These are phyloP conservation scores for Allobates femoralis DNA, from an alignment of 2,797 vertebrate genomes.

Conservation along the genomic window DNA sequence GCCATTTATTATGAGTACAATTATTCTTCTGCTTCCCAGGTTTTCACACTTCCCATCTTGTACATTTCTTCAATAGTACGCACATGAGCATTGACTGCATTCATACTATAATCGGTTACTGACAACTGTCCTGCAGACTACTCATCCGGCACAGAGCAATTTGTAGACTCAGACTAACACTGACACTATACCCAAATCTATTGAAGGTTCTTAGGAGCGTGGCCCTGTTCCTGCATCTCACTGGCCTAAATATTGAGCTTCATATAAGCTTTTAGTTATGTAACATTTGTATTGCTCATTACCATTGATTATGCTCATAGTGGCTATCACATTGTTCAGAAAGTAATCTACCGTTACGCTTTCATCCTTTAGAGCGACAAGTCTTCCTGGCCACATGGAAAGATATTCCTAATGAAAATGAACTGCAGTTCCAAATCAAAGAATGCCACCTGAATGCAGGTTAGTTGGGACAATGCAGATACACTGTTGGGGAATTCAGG, in stretches of 20 bases:
- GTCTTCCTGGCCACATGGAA: conserved; percentile 99
- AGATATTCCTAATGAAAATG: conserved; percentile 99
- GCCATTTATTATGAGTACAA: background rate
- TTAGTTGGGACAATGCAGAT: conserved; percentile 70
- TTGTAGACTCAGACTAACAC: background rate
- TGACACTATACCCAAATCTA: background rate
- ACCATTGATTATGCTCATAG: background rate
- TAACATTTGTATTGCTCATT: background rate
- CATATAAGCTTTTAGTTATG: background rate
- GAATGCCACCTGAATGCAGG: conserved; percentile 97
- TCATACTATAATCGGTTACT: background rate
- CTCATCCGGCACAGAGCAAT: background rate
- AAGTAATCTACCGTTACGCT: conserved; percentile 6
- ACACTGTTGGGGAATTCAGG: background rate
- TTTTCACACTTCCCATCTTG: background rate
- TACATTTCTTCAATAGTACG: background rate
- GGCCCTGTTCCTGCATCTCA: too few species aligned
- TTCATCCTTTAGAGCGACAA: conserved; percentile 85
- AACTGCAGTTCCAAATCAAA: conserved; percentile 99
- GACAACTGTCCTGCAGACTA: background rate
- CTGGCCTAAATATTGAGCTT: background rate
- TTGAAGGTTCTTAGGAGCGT: too few species aligned
- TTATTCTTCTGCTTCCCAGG: background rate
- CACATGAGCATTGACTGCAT: background rate
- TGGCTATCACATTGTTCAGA: background rate